Evolutionary conservation across 37 sponge, comb jelly and placozoan species (phyloP), one percentile per base, ranked within the genome.

Genomic region (Theonella swinhoei): DNA sequence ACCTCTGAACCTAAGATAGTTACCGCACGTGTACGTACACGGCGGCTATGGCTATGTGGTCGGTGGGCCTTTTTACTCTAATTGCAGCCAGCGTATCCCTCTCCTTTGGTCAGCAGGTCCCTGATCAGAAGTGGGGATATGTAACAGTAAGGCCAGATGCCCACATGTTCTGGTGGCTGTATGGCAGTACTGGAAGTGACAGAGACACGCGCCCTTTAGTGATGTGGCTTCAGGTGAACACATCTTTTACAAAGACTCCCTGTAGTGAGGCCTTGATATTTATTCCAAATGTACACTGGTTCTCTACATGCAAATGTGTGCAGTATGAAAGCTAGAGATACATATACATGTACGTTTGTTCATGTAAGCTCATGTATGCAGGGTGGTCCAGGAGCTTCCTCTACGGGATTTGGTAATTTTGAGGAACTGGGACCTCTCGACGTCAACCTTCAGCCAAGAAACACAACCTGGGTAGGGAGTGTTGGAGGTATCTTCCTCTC

Each of bases 111-210:
- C 28, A 43, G 61, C 37, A 24, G 23, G 84, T 89, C 36, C 85
- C 80, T 19, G 76, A 91, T 26, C 79, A 95, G 64, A 66, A 41
- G 24, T 95, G 93, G 92, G 96, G 89, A 43, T 95, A 92, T 61
- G 93, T 90, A 30, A 78, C 79, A 29, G 93, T 92, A 37, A 68
- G 96, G 32, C 78, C 86, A 5, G 68, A 74, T 39, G 96, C 93
- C 1, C 81, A 89, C 90, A 88, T 89, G 96, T 95, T 95, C 79
- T 95, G 96, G 96, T 95, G 96, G 96, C 83, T 95, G 31, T 89
- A 92, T 73, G 90, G 93, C 9, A 69, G 79, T 40, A 70, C 73
- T 0, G 5, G 30, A 19, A 9, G n/a, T 19, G 47, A 33, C n/a
- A 76, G 84, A 26, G 91, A 94, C 24, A 19, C 71, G 4, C 42